These are phyloP conservation scores for Epistrophe grossulariae DNA, from an alignment of 2,888 invertebrate species.

Conservation along the genomic window DNA sequence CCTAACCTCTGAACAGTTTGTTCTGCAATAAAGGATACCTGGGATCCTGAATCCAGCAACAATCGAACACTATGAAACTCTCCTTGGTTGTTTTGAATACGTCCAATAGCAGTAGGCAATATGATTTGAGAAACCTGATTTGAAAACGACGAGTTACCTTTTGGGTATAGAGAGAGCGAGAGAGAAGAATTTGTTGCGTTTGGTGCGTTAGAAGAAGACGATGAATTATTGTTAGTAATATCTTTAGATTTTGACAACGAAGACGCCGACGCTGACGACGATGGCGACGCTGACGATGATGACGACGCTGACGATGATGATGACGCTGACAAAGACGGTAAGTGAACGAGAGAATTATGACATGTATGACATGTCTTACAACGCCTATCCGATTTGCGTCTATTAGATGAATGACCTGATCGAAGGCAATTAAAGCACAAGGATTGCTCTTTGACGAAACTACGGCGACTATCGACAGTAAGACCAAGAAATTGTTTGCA, in stretches of 20 bases:
- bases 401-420: constrained; percentile 7
- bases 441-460: constrained; percentile 1
- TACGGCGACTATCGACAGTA: constrained; percentile 25
- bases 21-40: constrained; percentile 20
- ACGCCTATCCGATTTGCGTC: constrained; percentile 7
- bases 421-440: constrained; percentile 29
- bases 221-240: neutral
- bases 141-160: constrained; percentile 5
- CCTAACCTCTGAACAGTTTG: too few relatives aligned
- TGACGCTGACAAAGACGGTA: too few relatives aligned
- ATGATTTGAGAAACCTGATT: neutral
- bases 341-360: constrained; percentile 18
- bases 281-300: too few relatives aligned
- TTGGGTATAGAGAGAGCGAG: too few relatives aligned
- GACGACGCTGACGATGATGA: too few relatives aligned
- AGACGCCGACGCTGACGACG: neutral
- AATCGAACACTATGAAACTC: constrained; percentile 17
- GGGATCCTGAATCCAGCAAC: constrained; percentile 16
- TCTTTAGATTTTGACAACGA: neutral
- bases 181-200: neutral
- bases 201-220: neutral
- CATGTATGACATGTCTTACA: constrained; percentile 7
- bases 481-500: too few relatives aligned
- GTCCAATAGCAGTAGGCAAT: constrained; percentile 32
- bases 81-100: neutral